Evolutionary conservation across 2,113 vertebrate genomes (phyloP), one percentile per base, ranked within the genome.

Genomic region (Sminthopsis crassicaudata): DNA sequence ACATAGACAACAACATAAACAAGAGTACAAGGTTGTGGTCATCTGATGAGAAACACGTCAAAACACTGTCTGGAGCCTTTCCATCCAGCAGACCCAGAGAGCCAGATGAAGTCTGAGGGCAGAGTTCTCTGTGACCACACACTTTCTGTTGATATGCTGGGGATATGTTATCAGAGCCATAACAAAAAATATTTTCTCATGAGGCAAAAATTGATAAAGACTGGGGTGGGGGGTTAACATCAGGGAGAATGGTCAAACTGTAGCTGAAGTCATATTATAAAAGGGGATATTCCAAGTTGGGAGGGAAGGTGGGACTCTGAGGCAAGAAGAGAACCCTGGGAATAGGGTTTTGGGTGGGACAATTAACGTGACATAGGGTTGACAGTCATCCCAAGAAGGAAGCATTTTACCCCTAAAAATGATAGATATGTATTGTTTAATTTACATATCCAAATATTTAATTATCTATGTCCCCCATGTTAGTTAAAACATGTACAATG

Each of bases 1-100:
- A 84, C 67, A 26, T 26, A 0, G 0, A 12, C 0, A n/a, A 91
- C 46, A 0, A 36, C 54, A 93, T 95, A 95, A 88, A 36, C 14
- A 36, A 46, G 92, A 95, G 95, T 36, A 89, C 94, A 92, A 27
- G 90, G 8, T 57, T 53, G 57, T 53, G 95, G 57, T 91, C 93
- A 84, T 46, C 10, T 0, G 7, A 93, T 52, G 51, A 90, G 54
- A 95, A 90, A 76, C 95, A 92, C 30, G 90, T 97, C 96, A 97
- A 46, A 94, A 96, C 55, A 7, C 27, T 12, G 36, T 46, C 0
- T 22, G 36, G 55, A 76, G 90, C 53, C 52, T 90, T 92, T 51
- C 9, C 25, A 23, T 53, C 76, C 67, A 94, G 54, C 2, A 4
- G 91, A 90, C 8, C 9, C 60, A 57, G 3, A 84, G 46, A 9